Percentiles rank a stretch among this genome's conserved stretches.
Conservation (phyloP, 1,140 invertebrate species). For the Thaumetopoea pityocampa region DNA sequence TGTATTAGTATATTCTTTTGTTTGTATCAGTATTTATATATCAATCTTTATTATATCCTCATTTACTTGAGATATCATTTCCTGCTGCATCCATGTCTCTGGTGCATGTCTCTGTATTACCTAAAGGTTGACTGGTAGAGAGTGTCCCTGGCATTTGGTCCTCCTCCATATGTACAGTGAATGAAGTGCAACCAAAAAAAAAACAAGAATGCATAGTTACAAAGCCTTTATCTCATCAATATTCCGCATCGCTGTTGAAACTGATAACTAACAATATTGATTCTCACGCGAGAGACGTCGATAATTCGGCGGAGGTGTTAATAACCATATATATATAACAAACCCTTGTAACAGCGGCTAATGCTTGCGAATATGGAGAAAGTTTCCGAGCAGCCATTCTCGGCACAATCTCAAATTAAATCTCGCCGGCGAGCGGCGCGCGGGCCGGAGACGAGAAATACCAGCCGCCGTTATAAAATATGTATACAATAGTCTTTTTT, state of each 20-base stretch:
- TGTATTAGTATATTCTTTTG: no score
- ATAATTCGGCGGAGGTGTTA: constrained; percentile 26
- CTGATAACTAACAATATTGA: constrained; percentile 19
- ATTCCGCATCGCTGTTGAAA: constrained; percentile 1
- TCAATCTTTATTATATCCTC: no score
- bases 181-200: no score
- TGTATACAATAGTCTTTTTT: constrained; percentile 27
- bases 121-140: no score
- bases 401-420: constrained; percentile 67
- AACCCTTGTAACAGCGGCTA: constrained; percentile 40
- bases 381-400: constrained; percentile 42
- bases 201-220: background rate
- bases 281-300: constrained; percentile 11
- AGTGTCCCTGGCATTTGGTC: no score
- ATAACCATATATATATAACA: constrained; percentile 34
- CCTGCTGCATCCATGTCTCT: no score
- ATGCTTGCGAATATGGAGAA: constrained; percentile 50
- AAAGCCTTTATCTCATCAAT: constrained; percentile 1
- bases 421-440: constrained; percentile 50
- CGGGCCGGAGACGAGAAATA: constrained; percentile 36
- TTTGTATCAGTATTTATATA: no score
- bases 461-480: constrained; percentile 31
- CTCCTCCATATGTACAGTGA: no score
- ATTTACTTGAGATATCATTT: no score
- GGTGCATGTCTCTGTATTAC: no score